Evolutionary conservation across 2,888 invertebrate species (phyloP), one percentile per base, ranked within the genome.

Genomic region (Colletes collaris): DNA sequence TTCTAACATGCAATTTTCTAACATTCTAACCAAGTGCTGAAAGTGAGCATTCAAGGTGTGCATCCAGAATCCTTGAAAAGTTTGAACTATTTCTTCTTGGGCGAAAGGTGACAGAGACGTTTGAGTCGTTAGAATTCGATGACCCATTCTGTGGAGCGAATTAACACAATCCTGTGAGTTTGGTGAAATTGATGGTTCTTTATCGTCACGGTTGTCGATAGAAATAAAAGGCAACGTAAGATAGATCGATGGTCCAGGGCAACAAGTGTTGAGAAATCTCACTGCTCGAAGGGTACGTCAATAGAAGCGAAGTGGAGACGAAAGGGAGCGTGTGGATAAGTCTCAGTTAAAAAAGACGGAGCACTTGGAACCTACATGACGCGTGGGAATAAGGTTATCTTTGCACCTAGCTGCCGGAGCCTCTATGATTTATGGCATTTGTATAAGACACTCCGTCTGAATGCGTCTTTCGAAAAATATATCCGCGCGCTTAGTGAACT

Each of bases 221-320:
- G 4, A 13, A 65, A 66, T 53, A 65, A 72, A 66, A 66, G 59
- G 37, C 67, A 77, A 69, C 78, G 81, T 72, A 62, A 60, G 70
- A 8, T 76, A 58, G 81, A 81, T 86, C 74, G 85, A 84, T 81
- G 78, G 58, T 71, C 35, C 63, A 16, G 72, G 80, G 81, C 82
- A 84, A 82, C 82, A 84, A 85, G 84, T 82, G 82, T 76, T 71
- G 76, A 67, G 69, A 73, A 76, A 74, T 75, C 77, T 75, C 63
- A 37, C 46, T 27, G 49, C 11, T 55, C 10, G 56, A 72, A 58
- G 52, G 76, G 62, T 76, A 64, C 62, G 62, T 69, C 58, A 60
- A 62, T 55, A 65, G 37, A 27, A 37, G 53, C 50, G 16, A 40
- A 16, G 8, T 10, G 11, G 52, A 50, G 40, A 53, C 27, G 50